Evolutionary conservation across 2,797 vertebrate species (phyloP), one percentile per base, ranked within the genome.

Genomic region (Lagocephalus sceleratus): DNA sequence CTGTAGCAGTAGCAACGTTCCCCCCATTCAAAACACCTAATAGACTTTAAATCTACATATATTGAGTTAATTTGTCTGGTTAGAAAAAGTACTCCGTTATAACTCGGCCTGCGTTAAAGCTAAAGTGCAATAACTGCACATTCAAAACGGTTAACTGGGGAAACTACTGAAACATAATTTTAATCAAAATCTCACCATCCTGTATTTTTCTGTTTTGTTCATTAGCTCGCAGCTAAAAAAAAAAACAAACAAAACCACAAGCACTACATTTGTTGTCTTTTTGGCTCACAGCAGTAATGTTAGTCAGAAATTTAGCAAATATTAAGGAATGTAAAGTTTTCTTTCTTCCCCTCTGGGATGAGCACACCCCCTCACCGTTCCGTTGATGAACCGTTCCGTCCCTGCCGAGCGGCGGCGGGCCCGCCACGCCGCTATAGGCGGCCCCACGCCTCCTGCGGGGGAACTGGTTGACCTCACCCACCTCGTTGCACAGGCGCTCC

Each of bases 401-500:
- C 65, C 68, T 66, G 64, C 55, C 47, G 47, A 50, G 44, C 7
- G 9, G 15, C 15, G 22, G 19, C 47, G 48, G 40, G 42, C 41
- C 25, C 26, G 46, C 22, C 22, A 3, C 7, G 2, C 55, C 60
- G 78, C 79, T 90, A 91, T 79, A 90, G 82, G 15, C 87, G 90
- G 48, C 95, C 94, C 94, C 95, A 97, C 3, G 81, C 88, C 60
- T 97, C 94, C 51, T 91, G 87, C 0, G 92, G 91, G 53, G 95
- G 64, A 98, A 97, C 75, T 95, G 92, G 87, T 97, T 93, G 52
- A 99, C 92, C 84, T 98, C 96, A 1, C 94, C 94, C 5, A 93
- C 91, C 82, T 98, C 95, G 3, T 93, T 93, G 85, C 85, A 92
- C 76, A 78, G 85, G 51, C 88, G 88, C 39, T 97, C 93, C 70